Conservation (phyloP, 2,888 invertebrate genomes). For the Torymus tubicola region DNA sequence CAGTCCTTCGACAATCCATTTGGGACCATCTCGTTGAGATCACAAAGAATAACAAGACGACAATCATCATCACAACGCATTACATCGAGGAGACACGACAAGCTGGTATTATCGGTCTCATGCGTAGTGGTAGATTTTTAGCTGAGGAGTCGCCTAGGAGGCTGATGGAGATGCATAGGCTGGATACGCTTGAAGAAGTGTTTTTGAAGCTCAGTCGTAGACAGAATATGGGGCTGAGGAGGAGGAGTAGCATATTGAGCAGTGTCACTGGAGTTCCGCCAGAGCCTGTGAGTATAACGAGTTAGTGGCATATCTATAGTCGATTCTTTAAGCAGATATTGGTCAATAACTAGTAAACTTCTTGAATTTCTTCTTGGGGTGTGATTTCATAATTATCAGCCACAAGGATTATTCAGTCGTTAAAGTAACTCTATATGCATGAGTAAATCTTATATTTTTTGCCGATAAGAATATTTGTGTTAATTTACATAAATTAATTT, state of each 20-base stretch:
- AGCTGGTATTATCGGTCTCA: constrained; percentile 88
- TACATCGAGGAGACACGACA: constrained; percentile 92
- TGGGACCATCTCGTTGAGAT: constrained; percentile 91
- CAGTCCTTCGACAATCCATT: constrained; percentile 89
- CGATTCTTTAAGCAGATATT: too few species aligned
- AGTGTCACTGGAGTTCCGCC: constrained; percentile 79
- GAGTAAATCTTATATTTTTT: too few species aligned
- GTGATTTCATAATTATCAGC: too few species aligned
- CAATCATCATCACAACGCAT: constrained; percentile 92
- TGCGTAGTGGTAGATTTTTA: constrained; percentile 90
- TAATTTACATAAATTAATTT: too few species aligned
- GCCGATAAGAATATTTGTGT: too few species aligned
- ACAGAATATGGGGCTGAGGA: constrained; percentile 88
- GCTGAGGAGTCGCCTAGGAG: constrained; percentile 89
- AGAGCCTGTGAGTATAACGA: constrained; percentile 69
- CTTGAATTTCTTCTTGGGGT: too few species aligned
- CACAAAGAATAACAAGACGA: constrained; percentile 85
- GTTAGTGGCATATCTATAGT: too few species aligned
- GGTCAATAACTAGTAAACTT: too few species aligned
- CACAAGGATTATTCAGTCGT: too few species aligned
- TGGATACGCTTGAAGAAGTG: constrained; percentile 87
- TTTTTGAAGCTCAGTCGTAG: constrained; percentile 88
- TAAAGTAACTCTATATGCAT: too few species aligned
- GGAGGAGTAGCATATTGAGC: constrained; percentile 88
- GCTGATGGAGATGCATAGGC: constrained; percentile 84